These are phyloP conservation scores for Larimichthys crocea DNA, from an alignment of 2,113 vertebrate species.

Conservation along the genomic window DNA sequence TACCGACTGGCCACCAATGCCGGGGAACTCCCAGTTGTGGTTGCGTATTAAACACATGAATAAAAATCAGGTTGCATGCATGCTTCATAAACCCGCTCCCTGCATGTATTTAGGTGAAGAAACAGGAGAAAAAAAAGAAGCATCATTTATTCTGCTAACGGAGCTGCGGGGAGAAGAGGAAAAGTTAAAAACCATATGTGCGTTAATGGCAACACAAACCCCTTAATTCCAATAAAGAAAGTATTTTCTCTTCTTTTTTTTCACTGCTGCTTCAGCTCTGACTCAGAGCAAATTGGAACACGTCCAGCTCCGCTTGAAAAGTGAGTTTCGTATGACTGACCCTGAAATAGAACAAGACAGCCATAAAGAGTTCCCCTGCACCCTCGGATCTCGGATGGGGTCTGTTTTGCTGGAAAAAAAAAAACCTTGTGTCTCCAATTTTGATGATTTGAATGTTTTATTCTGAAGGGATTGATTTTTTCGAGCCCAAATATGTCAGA, in stretches of 20 bases:
- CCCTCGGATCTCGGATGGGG: background rate
- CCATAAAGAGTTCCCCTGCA: constrained; percentile 30
- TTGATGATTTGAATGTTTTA: constrained; percentile 24
- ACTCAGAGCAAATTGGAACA: constrained; percentile 16
- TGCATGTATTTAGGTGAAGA: constrained; percentile 28
- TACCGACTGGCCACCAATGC: background rate
- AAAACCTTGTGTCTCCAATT: background rate
- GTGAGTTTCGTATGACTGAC: constrained; percentile 37
- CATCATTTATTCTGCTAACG: constrained; percentile 42
- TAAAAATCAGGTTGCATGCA: constrained; percentile 3
- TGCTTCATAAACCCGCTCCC: constrained; percentile 46
- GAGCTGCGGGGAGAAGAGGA: constrained; percentile 24
- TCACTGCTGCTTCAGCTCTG: background rate
- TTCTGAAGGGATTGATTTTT: background rate
- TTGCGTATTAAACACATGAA: constrained; percentile 12
- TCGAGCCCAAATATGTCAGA: constrained; percentile 10
- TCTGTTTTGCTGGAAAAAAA: constrained; percentile 16
- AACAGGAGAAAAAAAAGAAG: too few species aligned
- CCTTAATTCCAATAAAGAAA: constrained; percentile 27
- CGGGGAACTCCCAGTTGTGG: constrained; percentile 2
- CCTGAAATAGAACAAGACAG: constrained; percentile 49
- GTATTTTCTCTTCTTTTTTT: background rate
- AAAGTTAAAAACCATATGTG: constrained; percentile 24
- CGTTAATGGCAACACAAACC: constrained; percentile 5
- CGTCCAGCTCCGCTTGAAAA: constrained; percentile 42